A percentile compares a stretch with the other conserved stretches of the same genome.
phyloP scores from a whole-genome alignment of 2,797 vertebrate species.

The Amniataba percoides region DNA sequence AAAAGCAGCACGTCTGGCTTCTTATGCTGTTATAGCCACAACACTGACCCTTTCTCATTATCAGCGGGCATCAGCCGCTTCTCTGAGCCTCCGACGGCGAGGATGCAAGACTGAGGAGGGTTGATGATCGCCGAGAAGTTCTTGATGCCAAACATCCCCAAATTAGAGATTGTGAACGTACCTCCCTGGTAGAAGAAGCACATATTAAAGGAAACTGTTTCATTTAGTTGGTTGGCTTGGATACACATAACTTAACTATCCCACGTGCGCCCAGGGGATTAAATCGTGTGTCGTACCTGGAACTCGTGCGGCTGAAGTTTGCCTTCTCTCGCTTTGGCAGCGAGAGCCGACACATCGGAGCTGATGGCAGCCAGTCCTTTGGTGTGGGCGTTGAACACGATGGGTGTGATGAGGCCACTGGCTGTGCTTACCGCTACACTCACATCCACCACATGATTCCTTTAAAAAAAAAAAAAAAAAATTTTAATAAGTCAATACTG shows the following conservation, averaged over 20 bases:
- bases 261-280: not conserved
- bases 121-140: constrained; percentile 99
- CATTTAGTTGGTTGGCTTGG: not conserved
- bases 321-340: constrained; percentile 92
- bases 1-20: not conserved
- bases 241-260: not conserved
- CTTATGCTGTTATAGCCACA: not conserved
- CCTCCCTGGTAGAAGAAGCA: constrained; percentile 87
- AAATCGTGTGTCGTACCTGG: constrained; percentile 85
- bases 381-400: constrained; percentile 95
- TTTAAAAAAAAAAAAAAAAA: no score
- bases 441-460: constrained; percentile 96
- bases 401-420: constrained; percentile 96
- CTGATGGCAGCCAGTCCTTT: constrained; percentile 94
- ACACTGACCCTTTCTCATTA: constrained; percentile 93
- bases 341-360: constrained; percentile 89
- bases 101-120: constrained; percentile 97
- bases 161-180: constrained; percentile 98
- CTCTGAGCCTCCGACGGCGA: constrained; percentile 94
- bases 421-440: constrained; percentile 95
- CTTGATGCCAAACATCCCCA: constrained; percentile 98
- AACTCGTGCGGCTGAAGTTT: constrained; percentile 98
- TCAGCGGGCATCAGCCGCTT: constrained; percentile 93
- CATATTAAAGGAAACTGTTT: not conserved
- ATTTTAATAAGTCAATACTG: not conserved